Conservation (phyloP, 2,113 vertebrate genomes). For the Aptenodytes patagonicus region DNA sequence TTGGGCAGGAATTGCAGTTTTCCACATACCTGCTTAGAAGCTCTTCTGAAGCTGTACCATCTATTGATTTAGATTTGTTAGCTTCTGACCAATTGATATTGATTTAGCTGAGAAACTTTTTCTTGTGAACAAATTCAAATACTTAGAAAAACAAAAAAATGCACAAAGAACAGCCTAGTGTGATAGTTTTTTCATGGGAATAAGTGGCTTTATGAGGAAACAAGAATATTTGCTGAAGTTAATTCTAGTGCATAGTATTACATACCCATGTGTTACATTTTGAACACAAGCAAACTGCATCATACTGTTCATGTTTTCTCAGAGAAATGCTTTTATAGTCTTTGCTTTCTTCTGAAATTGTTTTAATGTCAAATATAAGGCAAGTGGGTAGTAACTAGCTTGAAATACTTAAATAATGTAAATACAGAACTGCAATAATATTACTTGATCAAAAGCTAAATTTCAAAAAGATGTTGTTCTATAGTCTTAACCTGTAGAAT, state of each 20-base stretch:
- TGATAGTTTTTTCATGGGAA: background rate
- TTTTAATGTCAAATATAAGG: background rate
- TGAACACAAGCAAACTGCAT: background rate
- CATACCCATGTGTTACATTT: background rate
- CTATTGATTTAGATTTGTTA: background rate
- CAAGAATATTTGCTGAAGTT: background rate
- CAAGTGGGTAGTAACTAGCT: background rate
- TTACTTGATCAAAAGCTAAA: background rate
- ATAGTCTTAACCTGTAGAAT: background rate
- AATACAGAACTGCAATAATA: background rate
- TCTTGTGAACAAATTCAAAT: background rate
- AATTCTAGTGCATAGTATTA: background rate
- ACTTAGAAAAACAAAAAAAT: background rate
- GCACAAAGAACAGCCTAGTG: background rate
- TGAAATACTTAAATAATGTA: background rate
- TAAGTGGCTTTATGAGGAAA: background rate
- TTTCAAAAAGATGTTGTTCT: background rate
- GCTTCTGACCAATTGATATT: background rate
- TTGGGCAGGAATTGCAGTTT: background rate
- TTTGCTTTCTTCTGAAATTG: background rate
- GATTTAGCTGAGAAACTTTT: background rate
- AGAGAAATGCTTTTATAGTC: background rate
- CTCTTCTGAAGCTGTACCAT: background rate
- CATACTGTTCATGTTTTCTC: background rate
- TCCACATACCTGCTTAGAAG: background rate